Evolutionary conservation across 2,797 vertebrate genomes (phyloP).

Genomic region (Macropodus opercularis): DNA sequence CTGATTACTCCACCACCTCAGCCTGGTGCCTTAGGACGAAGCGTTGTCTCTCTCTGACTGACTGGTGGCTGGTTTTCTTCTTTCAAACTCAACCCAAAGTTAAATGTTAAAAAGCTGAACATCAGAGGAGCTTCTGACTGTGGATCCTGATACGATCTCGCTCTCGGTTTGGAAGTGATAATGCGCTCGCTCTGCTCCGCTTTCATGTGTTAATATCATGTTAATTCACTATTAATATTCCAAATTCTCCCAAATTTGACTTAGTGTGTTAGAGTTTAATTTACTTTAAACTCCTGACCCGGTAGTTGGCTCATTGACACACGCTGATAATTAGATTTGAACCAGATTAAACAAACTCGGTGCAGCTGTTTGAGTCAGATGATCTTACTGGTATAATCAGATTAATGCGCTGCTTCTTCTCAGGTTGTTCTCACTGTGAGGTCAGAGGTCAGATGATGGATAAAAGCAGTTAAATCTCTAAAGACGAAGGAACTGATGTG

Average conservation of each 20-base stretch:
- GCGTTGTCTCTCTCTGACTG: too few relatives aligned
- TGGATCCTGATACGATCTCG: constrained; percentile 46
- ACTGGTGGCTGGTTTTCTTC: neutral
- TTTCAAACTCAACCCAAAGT: constrained; percentile 26
- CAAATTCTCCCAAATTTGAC: constrained; percentile 57
- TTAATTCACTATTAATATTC: constrained; percentile 66
- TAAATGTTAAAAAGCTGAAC: constrained; percentile 24
- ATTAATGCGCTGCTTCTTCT: constrained; percentile 41
- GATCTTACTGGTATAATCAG: constrained; percentile 55
- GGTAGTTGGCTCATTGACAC: constrained; percentile 20
- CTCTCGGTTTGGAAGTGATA: constrained; percentile 34
- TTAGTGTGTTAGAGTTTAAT: constrained; percentile 58
- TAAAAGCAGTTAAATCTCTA: neutral
- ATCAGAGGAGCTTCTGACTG: constrained; percentile 41
- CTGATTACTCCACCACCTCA: too few relatives aligned
- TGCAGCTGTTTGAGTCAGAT: constrained; percentile 56
- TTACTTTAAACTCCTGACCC: constrained; percentile 65
- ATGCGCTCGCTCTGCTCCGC: constrained; percentile 36
- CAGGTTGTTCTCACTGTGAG: constrained; percentile 3
- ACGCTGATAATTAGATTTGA: constrained; percentile 49
- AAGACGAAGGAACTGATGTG: too few relatives aligned
- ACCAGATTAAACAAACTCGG: constrained; percentile 50
- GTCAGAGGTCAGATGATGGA: constrained; percentile 39
- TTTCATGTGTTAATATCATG: constrained; percentile 71
- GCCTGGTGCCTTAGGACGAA: too few relatives aligned